Evolutionary conservation across 1,140 invertebrate genomes (phyloP), one percentile per base, ranked within the genome.

Genomic region (Brachionus koreanus): DNA sequence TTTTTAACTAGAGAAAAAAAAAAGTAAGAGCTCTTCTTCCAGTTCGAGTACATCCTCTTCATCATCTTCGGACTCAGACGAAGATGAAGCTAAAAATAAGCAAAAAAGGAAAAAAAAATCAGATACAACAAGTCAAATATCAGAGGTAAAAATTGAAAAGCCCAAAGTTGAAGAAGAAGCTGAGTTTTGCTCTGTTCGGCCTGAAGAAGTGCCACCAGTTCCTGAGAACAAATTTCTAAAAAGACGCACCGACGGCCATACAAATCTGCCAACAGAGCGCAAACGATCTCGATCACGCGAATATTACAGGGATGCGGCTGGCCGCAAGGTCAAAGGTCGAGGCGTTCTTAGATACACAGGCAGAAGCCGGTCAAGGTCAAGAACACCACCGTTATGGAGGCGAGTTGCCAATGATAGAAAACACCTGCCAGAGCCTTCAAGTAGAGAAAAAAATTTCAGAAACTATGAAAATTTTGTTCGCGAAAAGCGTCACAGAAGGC

Each of bases 261-360:
- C 23, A 10, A n/a, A 19, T 25, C 3, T 13, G 29, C 12, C 19
- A 13, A 42, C 25, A 77, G 43, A 35, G 42, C 43, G 46, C 9
- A 77, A 77, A 37, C 13, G 76, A 25, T 65, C 61, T 61, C 33
- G 49, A 5, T 65, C 76, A 25, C 16, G n/a, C 25, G 49, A 57
- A 10, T n/a, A 0, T 12, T 42, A 39, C 5, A 61, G 46, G 29
- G 79, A 82, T 39, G 37, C 79, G 2, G 42, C n/a, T 42, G 79
- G 79, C 13, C 33, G 79, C n/a, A 82, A 82, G 37, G 79, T 82
- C 6, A 82, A 69, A 63, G 79, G 79, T 0, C 37, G 79, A 9
- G 79, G 79, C 3, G 42, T 67, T 16, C 42, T 67, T 5, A 43
- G 79, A 7, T 82, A 67, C 39, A 35, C 16, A 19, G 61, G 43